Conservation (phyloP, 2,888 invertebrate species). For the Dysmachus trigonus region DNA sequence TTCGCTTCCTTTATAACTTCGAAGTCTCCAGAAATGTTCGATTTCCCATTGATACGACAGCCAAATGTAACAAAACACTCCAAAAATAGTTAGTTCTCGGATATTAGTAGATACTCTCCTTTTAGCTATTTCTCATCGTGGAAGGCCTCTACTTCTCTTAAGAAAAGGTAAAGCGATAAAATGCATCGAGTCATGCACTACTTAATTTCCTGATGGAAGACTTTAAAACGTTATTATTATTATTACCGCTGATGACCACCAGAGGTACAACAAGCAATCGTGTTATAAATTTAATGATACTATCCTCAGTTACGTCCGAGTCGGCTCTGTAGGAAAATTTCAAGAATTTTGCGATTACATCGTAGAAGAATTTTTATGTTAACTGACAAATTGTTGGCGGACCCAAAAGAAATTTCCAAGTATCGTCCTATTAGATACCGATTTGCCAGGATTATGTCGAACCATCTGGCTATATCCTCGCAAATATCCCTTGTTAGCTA, state of each 20-base stretch:
- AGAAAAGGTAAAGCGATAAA: background rate
- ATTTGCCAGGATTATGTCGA: background rate
- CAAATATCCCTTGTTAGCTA: background rate
- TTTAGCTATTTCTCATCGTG: background rate
- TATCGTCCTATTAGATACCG: background rate
- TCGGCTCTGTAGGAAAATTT: background rate
- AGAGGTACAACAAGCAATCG: background rate
- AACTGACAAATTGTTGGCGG: background rate
- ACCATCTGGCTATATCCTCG: background rate
- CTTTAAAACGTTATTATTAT: background rate
- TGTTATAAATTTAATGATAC: background rate
- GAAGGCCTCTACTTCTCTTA: background rate
- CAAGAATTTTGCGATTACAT: background rate
- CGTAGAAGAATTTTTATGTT: background rate
- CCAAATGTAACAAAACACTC: background rate
- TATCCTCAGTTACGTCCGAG: background rate
- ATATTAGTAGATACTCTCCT: background rate
- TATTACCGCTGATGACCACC: background rate
- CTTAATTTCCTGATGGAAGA: background rate
- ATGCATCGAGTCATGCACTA: background rate
- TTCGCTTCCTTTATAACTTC: background rate
- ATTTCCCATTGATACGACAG: background rate
- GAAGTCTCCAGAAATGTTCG: background rate
- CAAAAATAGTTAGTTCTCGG: background rate
- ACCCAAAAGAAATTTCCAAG: background rate